phyloP scores from a whole-genome alignment of 2,797 vertebrate species.

The Kryptolebias ocellatus region DNA sequence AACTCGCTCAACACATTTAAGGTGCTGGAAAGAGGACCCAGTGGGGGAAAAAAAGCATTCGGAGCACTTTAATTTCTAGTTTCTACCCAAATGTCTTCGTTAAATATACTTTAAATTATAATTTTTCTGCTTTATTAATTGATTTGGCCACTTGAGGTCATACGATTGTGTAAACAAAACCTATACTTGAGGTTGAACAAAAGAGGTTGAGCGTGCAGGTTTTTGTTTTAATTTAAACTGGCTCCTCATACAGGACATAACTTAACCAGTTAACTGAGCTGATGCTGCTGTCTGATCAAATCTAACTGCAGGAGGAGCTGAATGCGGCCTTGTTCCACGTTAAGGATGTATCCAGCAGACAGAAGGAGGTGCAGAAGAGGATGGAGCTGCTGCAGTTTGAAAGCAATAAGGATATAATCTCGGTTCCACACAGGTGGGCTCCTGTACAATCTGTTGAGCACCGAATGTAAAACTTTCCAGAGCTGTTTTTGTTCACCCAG shows the following conservation, averaged over 20 bases:
- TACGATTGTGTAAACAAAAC: constrained; percentile 31
- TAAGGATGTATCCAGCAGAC: constrained; percentile 88
- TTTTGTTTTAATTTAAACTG: background rate
- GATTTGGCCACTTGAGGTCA: background rate
- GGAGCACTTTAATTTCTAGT: too few species aligned
- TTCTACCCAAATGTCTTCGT: background rate
- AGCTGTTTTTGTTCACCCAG: background rate
- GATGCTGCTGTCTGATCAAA: constrained; percentile 1
- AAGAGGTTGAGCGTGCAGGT: background rate
- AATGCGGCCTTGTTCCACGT: constrained; percentile 89
- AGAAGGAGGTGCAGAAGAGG: constrained; percentile 89
- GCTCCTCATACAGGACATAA: background rate
- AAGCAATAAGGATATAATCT: constrained; percentile 61
- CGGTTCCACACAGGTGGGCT: constrained; percentile 57
- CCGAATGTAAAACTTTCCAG: background rate
- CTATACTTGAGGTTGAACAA: constrained; percentile 38
- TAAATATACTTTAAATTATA: background rate
- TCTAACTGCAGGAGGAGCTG: constrained; percentile 88
- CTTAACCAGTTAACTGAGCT: background rate
- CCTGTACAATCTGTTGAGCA: too few species aligned
- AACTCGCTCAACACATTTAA: constrained; percentile 94
- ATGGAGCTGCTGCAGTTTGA: constrained; percentile 88
- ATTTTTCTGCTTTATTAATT: background rate
- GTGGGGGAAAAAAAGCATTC: background rate
- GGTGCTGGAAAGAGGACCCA: constrained; percentile 71